Base-by-base conservation (phyloP, 1,140 invertebrate species). In the Melitaea cinxia region DNA sequence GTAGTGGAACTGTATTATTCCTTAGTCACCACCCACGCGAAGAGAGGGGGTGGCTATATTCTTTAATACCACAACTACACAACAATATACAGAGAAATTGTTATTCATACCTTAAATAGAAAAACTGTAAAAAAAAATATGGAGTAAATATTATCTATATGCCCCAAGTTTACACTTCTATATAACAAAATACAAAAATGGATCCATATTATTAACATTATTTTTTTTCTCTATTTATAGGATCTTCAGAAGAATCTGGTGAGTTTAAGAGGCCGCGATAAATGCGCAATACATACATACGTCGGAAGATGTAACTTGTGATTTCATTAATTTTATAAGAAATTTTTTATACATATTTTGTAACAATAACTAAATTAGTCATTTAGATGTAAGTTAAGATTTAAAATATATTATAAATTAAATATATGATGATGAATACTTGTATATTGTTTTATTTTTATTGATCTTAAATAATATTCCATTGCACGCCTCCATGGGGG, bases 231-330 rank as follows among this genome's bases (percentile, higher is more conserved):
- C 12, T 60, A 45, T 74, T 78, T 70, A 49, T 83, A 90, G 88
- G 84, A 64, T 90, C 88, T 68, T 90, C 88, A 54, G 88, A 90
- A 72, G 88, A 90, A 73, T 90, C 88, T 14, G 77, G 81, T 19
- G 85, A 90, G 78, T 85, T 76, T 59, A 90, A 86, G 60, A 77
- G 84, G 60, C 83, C 82, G n/a, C 85, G 83, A 75, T 88, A 69
- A 88, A 71, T 70, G 17, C n/a, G n/a, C 72, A 64, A 63, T 60
- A 58, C 19, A 65, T n/a, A 47, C 12, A 9, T 30, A 50, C 15
- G 50, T 65, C 30, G 54, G 64, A 68, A 45, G 30, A 55, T 39
- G 45, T 72, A 74, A 74, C 57, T 60, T 80, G 83, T 88, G 83
- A 89, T 89, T 85, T 80, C 62, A 73, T 73, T 73, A 79, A 75